These are phyloP conservation scores for Drosophila pseudotalamancana DNA, from an alignment of 2,888 invertebrate genomes.

Conservation along the genomic window DNA sequence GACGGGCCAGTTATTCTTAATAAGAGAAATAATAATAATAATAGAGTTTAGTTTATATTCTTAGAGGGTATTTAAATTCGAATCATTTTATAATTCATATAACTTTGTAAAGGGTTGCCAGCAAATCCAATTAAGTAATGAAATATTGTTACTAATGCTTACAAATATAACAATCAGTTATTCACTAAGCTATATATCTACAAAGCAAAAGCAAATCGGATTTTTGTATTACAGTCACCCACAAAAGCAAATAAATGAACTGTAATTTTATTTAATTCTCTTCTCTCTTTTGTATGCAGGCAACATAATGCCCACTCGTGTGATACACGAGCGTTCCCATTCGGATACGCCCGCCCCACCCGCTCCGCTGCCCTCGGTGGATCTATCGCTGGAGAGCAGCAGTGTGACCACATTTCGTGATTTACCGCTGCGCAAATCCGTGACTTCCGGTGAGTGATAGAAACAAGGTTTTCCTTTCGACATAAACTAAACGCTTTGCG, in stretches of 20 bases:
- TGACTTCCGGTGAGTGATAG: slow-evolving; percentile 87
- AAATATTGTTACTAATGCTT: too few species aligned
- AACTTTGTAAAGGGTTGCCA: too few species aligned
- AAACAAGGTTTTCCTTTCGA: not conserved
- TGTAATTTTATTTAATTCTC: not conserved
- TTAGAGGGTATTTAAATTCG: too few species aligned
- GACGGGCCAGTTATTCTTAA: too few species aligned
- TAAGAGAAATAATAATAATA: too few species aligned
- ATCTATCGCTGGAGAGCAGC: slow-evolving; percentile 96
- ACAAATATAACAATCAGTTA: too few species aligned
- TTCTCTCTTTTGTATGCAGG: slow-evolving; percentile 32
- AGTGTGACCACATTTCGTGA: slow-evolving; percentile 97
- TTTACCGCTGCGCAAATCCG: slow-evolving; percentile 93
- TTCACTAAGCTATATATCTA: too few species aligned
- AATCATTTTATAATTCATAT: too few species aligned
- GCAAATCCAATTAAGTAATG: too few species aligned
- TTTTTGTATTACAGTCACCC: too few species aligned
- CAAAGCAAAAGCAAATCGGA: too few species aligned
- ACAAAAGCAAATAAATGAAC: not conserved
- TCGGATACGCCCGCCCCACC: slow-evolving; percentile 91
- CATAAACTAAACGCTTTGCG: slow-evolving; percentile 42
- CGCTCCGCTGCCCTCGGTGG: slow-evolving; percentile 92
- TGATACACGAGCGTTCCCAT: slow-evolving; percentile 94
- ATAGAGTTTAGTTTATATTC: too few species aligned
- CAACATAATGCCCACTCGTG: slow-evolving; percentile 69